Evolutionary conservation across 2,888 invertebrate genomes (phyloP).

Genomic region (Cheilosia grossa): DNA sequence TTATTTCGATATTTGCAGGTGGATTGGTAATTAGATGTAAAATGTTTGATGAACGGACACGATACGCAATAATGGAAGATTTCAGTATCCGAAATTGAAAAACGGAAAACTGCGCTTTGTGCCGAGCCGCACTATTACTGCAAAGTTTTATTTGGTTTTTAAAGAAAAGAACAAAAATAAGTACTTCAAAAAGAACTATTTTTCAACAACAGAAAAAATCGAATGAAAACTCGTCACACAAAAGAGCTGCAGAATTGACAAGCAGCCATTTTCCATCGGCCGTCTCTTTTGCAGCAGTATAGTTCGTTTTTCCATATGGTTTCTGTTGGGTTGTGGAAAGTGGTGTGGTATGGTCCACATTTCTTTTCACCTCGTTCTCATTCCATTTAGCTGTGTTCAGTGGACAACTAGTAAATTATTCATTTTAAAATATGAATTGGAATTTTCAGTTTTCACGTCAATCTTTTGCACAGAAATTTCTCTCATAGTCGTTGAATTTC

Average conservation of each 20-base stretch:
- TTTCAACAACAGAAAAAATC: slow-evolving; percentile 71
- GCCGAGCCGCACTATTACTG: slow-evolving; percentile 57
- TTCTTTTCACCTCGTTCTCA: too few relatives aligned
- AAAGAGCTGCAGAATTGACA: slow-evolving; percentile 70
- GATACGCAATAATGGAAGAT: slow-evolving; percentile 73
- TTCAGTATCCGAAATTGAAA: slow-evolving; percentile 69
- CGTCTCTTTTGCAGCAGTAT: slow-evolving; percentile 40
- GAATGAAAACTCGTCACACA: slow-evolving; percentile 70
- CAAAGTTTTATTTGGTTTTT: slow-evolving; percentile 41
- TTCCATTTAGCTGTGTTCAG: too few relatives aligned
- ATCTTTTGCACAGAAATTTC: too few relatives aligned
- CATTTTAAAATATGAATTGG: too few relatives aligned
- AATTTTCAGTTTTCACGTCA: too few relatives aligned
- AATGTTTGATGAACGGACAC: slow-evolving; percentile 48
- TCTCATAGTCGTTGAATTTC: too few relatives aligned
- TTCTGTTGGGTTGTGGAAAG: background rate
- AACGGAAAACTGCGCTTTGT: slow-evolving; percentile 61
- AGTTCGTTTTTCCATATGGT: slow-evolving; percentile 38
- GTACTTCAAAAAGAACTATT: slow-evolving; percentile 70
- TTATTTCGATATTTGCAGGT: slow-evolving; percentile 10
- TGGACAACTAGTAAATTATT: too few relatives aligned
- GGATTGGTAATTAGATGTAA: slow-evolving; percentile 11
- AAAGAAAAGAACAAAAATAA: slow-evolving; percentile 64
- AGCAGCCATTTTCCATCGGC: slow-evolving; percentile 62
- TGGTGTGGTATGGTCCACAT: too few relatives aligned